Evolutionary conservation across 37 sponge, comb jelly and placozoan species (phyloP).

Genomic region (Amphimedon queenslandica): DNA sequence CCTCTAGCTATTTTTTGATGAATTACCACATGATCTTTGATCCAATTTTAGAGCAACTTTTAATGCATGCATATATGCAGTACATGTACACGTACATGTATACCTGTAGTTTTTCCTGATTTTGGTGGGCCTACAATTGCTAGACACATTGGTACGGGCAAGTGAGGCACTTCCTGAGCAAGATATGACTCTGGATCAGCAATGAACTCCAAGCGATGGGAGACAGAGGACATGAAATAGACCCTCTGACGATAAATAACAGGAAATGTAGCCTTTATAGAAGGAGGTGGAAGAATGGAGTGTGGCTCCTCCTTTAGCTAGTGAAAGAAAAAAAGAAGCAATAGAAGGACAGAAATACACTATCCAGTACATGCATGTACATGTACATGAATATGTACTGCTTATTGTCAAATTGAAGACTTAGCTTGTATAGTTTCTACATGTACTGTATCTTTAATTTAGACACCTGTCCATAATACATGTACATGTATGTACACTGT

Average conservation of each 20-base stretch:
- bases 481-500: too few relatives aligned
- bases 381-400: background rate
- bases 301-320: constrained; percentile 14
- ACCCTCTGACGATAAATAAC: constrained; percentile 65
- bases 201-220: constrained; percentile 58
- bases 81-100: background rate
- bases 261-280: constrained; percentile 31
- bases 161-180: constrained; percentile 50
- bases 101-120: constrained; percentile 92
- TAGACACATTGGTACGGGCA: constrained; percentile 65
- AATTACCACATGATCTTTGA: too few relatives aligned
- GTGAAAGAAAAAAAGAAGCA: background rate
- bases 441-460: too few relatives aligned
- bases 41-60: too few relatives aligned
- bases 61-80: too few relatives aligned
- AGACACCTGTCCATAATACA: too few relatives aligned
- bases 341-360: too few relatives aligned
- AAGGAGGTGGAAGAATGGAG: constrained; percentile 24
- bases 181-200: constrained; percentile 72
- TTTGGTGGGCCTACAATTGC: constrained; percentile 91
- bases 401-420: too few relatives aligned
- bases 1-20: too few relatives aligned
- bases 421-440: too few relatives aligned
- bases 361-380: background rate
- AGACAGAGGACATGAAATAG: constrained; percentile 59